Evolutionary conservation across 2,113 vertebrate genomes (phyloP).

Genomic region (Zootoca vivipara): DNA sequence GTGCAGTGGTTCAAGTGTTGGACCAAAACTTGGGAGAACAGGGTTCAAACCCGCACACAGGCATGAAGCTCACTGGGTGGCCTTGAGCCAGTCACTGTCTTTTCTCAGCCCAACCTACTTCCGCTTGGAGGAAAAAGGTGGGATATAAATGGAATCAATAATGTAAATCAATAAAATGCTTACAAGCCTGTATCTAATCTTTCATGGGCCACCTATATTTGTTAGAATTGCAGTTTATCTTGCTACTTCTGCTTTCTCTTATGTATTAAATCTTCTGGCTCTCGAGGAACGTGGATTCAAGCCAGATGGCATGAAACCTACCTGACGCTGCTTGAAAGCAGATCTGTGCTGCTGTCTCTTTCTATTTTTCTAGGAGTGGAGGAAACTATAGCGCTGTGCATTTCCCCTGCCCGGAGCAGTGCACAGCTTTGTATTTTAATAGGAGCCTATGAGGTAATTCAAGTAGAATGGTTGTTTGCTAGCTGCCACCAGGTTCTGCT

Average conservation of each 20-base stretch:
- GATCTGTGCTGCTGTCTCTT: not conserved
- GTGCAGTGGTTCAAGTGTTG: no score
- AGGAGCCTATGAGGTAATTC: not conserved
- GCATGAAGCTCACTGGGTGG: no score
- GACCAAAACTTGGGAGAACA: no score
- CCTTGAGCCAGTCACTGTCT: no score
- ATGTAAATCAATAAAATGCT: no score
- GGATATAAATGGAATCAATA: no score
- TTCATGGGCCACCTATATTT: not conserved
- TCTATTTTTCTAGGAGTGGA: not conserved
- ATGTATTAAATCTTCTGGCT: not conserved
- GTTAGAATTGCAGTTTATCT: not conserved
- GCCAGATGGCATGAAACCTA: not conserved
- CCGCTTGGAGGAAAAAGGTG: no score
- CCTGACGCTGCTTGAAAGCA: slow-evolving; percentile 18
- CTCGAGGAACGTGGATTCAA: not conserved
- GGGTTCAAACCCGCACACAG: no score
- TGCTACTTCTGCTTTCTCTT: not conserved
- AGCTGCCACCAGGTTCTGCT: not conserved
- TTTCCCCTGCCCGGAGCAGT: not conserved
- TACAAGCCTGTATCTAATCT: not conserved
- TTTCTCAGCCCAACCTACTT: no score
- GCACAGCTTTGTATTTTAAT: not conserved
- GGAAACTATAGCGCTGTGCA: not conserved
- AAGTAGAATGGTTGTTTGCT: not conserved